Evolutionary conservation across 92 coral and sea anemone genomes (phyloP), one percentile per base, ranked within the genome.

Genomic region (Parazoanthus darwini): DNA sequence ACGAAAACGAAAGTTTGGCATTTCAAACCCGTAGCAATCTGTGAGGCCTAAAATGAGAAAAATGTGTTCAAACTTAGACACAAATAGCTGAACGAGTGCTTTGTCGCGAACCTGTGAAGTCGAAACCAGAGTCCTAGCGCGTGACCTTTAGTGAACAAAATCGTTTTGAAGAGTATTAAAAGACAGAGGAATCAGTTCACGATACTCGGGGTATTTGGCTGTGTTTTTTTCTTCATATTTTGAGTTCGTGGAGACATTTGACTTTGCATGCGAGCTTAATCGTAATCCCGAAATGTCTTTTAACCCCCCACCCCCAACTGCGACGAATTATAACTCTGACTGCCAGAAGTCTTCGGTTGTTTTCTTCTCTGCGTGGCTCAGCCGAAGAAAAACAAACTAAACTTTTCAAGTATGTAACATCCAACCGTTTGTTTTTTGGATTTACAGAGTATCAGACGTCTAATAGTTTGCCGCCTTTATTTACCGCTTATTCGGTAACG

Each of bases 321-420:
- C 73, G 22, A 82, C 56, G 1, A 66, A 42, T 23, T 66, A n/a
- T 25, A 82, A 33, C 36, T 67, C 38, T 67, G 37, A 6, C 73
- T 65, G 33, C 42, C 33, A 20, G 75, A 66, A 66, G 54, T 39
- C 51, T 23, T 43, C 77, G 63, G 38, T 39, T 67, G 67, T 71
- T 82, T 67, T 67, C 77, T 67, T 82, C 86, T 82, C 86, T 77
- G 75, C 86, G 20, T 66, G 73, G 35, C 38, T 44, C 15, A 16
- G 35, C 37, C 11, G 75, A 4, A 37, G 54, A 81, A 82, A 63
- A 82, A 51, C 68, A 29, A 29, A 20, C 48, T 26, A 51, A 80
- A 26, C 3, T 20, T 58, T 80, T 80, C 8, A 15, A 15, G 65
- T 51, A 51, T 54, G 39, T 13, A 8, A 20, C 67, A 79, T 63